A percentile compares a stretch with the other conserved stretches of the same genome.
These are phyloP conservation scores for Zosterops borbonicus DNA, from an alignment of 2,113 vertebrate genomes.

Conservation along the genomic window DNA sequence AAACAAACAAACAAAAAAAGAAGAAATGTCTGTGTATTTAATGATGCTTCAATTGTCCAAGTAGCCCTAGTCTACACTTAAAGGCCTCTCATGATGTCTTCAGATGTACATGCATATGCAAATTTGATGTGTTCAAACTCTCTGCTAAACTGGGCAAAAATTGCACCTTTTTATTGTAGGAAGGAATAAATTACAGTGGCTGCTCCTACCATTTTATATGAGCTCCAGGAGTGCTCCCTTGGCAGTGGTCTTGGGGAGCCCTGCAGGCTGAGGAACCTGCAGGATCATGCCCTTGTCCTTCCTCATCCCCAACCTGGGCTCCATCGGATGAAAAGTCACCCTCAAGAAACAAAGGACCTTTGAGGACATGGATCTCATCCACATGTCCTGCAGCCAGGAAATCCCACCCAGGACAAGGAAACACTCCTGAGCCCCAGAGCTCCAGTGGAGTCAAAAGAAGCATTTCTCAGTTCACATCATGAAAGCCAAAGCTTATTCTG, in stretches of 20 bases:
- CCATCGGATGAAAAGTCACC: background rate
- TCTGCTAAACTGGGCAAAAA: background rate
- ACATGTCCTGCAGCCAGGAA: background rate
- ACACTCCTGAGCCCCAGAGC: too few relatives aligned
- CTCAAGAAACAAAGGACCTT: background rate
- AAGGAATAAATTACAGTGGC: background rate
- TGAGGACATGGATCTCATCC: background rate
- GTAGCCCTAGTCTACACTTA: background rate
- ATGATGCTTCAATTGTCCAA: background rate
- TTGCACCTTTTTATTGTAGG: background rate
- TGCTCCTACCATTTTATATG: background rate
- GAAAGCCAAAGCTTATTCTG: background rate
- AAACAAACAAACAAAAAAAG: background rate
- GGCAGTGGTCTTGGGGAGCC: background rate
- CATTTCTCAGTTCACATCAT: background rate
- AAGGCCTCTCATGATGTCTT: background rate
- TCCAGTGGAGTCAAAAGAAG: background rate
- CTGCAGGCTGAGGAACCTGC: background rate
- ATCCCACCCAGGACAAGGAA: too few relatives aligned
- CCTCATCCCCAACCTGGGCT: background rate
- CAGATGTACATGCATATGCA: background rate
- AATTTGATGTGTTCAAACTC: background rate
- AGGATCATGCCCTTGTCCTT: background rate
- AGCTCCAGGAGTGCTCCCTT: background rate
- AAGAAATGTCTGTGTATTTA: background rate